A percentile compares a stretch with the other conserved stretches of the same genome.
Evolutionary conservation across 2,113 vertebrate species (phyloP).

Genomic region (Nesoenas mayeri): DNA sequence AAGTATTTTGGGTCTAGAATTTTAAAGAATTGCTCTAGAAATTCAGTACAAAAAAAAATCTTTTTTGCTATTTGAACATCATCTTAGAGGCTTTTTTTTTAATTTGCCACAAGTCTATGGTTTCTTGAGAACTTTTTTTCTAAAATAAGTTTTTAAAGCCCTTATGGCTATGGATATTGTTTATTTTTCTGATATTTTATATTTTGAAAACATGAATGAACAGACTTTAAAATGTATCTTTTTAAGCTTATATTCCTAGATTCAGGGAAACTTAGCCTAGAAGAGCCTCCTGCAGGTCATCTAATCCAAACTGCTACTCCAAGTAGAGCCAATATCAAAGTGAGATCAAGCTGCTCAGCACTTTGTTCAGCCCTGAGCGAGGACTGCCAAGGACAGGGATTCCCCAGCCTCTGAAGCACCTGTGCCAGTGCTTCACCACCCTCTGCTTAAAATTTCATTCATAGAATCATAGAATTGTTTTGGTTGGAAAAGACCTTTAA

Average conservation of each 20-base stretch:
- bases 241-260: background rate
- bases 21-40: background rate
- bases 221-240: background rate
- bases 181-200: background rate
- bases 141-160: background rate
- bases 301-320: background rate
- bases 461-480: too few species aligned
- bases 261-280: background rate
- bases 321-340: background rate
- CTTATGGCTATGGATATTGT: background rate
- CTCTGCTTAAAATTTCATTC: too few species aligned
- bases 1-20: background rate
- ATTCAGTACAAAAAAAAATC: background rate
- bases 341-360: background rate
- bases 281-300: background rate
- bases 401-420: background rate
- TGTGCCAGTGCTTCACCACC: background rate
- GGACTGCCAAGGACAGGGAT: background rate
- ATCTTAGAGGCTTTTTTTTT: background rate
- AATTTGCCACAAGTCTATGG: background rate
- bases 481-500: too few species aligned
- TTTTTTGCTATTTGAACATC: background rate
- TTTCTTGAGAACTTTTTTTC: background rate
- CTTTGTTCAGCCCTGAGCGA: background rate
- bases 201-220: background rate